Base-by-base conservation (phyloP, 2,113 vertebrate species). In the Ciconia boyciana region DNA sequence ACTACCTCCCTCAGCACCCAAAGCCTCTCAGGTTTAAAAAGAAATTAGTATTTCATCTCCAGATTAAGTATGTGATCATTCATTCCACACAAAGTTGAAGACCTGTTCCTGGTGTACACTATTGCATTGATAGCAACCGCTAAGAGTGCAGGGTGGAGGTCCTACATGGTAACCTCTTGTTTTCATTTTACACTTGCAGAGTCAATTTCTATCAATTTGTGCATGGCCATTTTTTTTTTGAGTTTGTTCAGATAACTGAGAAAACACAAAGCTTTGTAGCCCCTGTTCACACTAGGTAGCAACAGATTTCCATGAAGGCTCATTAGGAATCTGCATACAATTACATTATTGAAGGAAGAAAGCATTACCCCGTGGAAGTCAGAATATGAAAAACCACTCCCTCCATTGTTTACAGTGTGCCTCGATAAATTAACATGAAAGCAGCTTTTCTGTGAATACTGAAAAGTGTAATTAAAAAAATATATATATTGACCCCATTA, bases 331-430 rank as follows among this genome's bases (percentile, higher is more conserved):
- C 62, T 83, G 20, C 41, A 79, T 71, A 64, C 13, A 68, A 36
- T 54, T 61, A 70, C 7, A 32, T 10, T 91, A 54, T 20, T 49
- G 43, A 91, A 87, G 68, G 29, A 75, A 62, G 12, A 82, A 84
- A 71, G 0, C 4, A 52, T 71, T 79, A 51, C 5, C 3, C 17
- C 2, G 1, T 6, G 2, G 48, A 8, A 89, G 19, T 10, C 21
- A 84, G 72, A 89, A 71, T 62, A 75, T 4, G 9, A 68, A 87
- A 64, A 81, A 46, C 0, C 2, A 28, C 2, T 66, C 19, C 13
- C 31, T 77, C 11, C 2, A 28, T 34, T 72, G 15, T 65, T 78
- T 55, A 31, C 24, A 68, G 31, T 34, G 24, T 88, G 6, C 22
- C 17, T 68, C 0, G 0, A 52, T 52, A 78, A 84, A 68, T 43